Conservation (phyloP, 2,888 invertebrate species). For the Pseudeuparius sepicola region DNA sequence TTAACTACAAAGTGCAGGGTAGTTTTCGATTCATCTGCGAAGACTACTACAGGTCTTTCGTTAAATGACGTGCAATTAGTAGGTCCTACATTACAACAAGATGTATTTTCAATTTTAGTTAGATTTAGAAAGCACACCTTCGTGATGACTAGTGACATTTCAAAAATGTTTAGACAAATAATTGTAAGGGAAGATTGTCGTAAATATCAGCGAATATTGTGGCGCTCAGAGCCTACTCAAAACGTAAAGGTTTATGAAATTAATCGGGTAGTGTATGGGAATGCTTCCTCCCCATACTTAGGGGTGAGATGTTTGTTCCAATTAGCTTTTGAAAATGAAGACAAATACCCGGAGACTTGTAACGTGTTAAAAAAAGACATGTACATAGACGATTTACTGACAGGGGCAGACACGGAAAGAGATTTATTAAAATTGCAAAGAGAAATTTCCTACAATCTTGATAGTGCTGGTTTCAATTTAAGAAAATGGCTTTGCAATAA, state of each 20-base stretch:
- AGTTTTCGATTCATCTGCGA: constrained; percentile 22
- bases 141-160: constrained; percentile 19
- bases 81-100: no score
- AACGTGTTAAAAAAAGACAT: no score
- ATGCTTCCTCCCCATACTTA: no score
- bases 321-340: no score
- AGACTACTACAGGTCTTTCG: constrained; percentile 15
- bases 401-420: constrained; percentile 12
- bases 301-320: no score
- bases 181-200: constrained; percentile 10
- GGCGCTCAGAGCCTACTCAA: no score
- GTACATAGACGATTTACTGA: constrained; percentile 21
- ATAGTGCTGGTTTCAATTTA: constrained; percentile 19
- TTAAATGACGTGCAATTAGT: constrained; percentile 20
- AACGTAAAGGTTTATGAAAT: no score
- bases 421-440: constrained; percentile 16
- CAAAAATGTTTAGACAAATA: constrained; percentile 23
- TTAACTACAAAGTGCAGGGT: constrained; percentile 19
- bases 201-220: constrained; percentile 13
- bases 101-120: no score
- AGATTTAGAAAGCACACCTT: constrained; percentile 17
- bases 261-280: no score
- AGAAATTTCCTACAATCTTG: constrained; percentile 16
- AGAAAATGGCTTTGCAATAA: constrained; percentile 17
- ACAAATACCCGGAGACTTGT: no score